Base-by-base conservation (phyloP, 2,888 invertebrate genomes). In the Galerucella nymphaeae region DNA sequence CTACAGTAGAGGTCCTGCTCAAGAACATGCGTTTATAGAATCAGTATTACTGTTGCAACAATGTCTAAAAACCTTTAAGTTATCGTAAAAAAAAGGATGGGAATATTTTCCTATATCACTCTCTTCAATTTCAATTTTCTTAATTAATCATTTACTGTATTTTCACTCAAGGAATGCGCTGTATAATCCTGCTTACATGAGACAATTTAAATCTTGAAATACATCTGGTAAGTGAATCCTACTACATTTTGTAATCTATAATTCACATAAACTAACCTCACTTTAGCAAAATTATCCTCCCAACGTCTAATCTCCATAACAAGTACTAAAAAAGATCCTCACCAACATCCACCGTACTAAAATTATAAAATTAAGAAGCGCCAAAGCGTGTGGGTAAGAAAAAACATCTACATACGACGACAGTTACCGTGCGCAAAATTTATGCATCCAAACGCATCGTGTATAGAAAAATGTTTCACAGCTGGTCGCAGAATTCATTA, bases 401-500 rank as follows among this genome's bases (percentile, higher is more conserved):
- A 41, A 68, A 68, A 45, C 50, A 23, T 41, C n/a, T 18, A 71
- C 77, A 79, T 78, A 80, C 75, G 78, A 76, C 75, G 30, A 77
- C 75, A 78, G 77, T 75, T 77, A 76, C 77, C 76, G 72, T 75
- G 76, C 73, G 78, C 79, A 72, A 80, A 81, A 82, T 82, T 81
- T 81, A 82, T 81, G 81, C 81, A 77, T 78, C 75, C 75, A 77
- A 79, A 79, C 81, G 80, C 79, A 78, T 76, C 81, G 73, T 79
- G 81, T 80, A 82, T 80, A 83, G 30, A 38, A 83, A 82, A 82
- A 83, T 79, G 81, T 80, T 82, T 81, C 83, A 79, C 83, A 83
- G 83, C 82, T 84, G 84, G 83, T 81, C 79, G 80, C 80, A 73
- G 82, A 84, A 83, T 84, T 84, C 84, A 84, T 83, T 83, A 83